Base-by-base conservation (phyloP, 2,797 vertebrate genomes). In the Selene dorsalis region DNA sequence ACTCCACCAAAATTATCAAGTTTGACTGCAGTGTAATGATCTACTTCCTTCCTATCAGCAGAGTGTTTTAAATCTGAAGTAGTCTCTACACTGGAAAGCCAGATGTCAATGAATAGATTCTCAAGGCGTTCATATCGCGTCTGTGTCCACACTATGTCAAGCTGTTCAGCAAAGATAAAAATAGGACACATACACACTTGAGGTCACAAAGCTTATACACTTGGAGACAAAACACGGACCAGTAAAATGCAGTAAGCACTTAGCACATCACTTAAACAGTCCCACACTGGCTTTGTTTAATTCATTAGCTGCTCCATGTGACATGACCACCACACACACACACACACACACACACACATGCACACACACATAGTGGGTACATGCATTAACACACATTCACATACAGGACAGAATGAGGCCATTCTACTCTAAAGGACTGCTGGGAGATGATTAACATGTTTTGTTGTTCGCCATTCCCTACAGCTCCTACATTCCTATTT, bases 391-490 rank as follows among this genome's bases (percentile, higher is more conserved):
- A 50, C 75, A 82, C 69, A 63, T 52, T 61, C 38, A 59, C 0
- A 3, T 53, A 73, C 12, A 63, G 26, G 75, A 90, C 86, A 89
- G 84, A 93, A 91, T 89, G 84, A 82, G 87, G 84, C 67, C 87
- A 88, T 55, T 48, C 57, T 17, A 41, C 61, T 76, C 58, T 69
- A 39, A 78, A 86, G 53, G 53, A 75, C 70, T 74, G 73, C 55
- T 56, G 82, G 83, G 38, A 77, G 65, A 85, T 77, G 70, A 83
- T 83, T 76, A 83, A 82, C 77, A 84, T 57, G 71, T 85, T 82
- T 75, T 85, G 57, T 66, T 83, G 57, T 66, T 83, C 12, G 1
- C 65, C 63, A 67, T 56, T 70, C 35, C 69, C 52, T 11, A 22
- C 48, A 67, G 70, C 45, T 57, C 24, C 43, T 24, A 57, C 43